Percentiles rank a stretch among this genome's conserved stretches.
Conservation (phyloP, 2,888 invertebrate genomes). For the Cephus sareptanus region DNA sequence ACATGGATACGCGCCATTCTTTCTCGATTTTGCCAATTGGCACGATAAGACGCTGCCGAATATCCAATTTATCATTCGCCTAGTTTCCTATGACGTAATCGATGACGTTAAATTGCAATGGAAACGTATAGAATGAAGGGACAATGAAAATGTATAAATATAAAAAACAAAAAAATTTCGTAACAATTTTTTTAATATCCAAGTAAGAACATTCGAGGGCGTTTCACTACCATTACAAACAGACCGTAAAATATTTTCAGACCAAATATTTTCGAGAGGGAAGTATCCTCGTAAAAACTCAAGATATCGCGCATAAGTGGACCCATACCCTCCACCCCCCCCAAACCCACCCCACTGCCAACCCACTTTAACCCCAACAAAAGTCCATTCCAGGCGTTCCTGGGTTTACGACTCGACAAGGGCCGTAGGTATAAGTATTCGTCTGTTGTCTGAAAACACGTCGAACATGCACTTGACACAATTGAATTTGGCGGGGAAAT, state of each 20-base stretch:
- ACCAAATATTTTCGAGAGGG: conserved; percentile 30
- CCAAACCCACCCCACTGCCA: not conserved
- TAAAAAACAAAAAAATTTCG: not conserved
- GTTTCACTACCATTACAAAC: conserved; percentile 19
- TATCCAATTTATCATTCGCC: not conserved
- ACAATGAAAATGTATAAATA: not conserved
- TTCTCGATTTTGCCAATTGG: not conserved
- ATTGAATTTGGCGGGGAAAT: not conserved
- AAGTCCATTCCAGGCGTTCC: conserved; percentile 35
- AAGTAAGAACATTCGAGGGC: not conserved
- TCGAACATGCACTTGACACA: not conserved
- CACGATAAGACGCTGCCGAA: not conserved
- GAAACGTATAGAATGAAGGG: not conserved
- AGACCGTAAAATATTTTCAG: conserved; percentile 33
- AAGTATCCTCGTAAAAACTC: conserved; percentile 32
- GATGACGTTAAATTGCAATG: not conserved
- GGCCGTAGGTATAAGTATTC: not conserved
- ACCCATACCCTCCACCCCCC: conserved; percentile 10
- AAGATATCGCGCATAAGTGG: conserved; percentile 35
- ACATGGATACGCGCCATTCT: not conserved
- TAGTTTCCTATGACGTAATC: not conserved
- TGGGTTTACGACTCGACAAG: conserved; percentile 32
- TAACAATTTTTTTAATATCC: not conserved
- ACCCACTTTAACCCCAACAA: conserved; percentile 3
- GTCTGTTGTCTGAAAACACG: not conserved